Percentiles rank a stretch among this genome's conserved stretches.
Evolutionary conservation across 2,797 vertebrate species (phyloP).

Genomic region (Sebastes elongatus): DNA sequence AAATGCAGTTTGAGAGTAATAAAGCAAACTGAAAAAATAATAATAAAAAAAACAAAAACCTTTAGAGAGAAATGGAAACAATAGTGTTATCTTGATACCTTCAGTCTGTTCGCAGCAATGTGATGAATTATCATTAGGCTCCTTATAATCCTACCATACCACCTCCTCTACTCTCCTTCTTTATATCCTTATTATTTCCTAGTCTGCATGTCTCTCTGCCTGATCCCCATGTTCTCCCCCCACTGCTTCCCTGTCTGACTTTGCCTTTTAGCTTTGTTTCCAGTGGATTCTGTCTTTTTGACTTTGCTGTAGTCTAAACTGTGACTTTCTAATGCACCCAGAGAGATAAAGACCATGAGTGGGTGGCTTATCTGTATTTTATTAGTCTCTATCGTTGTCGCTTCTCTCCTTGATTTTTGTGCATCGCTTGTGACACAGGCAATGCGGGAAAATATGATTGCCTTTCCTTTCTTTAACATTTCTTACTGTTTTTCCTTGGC

Average conservation of each 20-base stretch:
- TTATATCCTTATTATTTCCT: slow-evolving; percentile 3
- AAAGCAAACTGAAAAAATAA: background rate
- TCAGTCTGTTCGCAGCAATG: slow-evolving; percentile 13
- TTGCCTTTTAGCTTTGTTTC: slow-evolving; percentile 17
- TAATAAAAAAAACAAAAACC: background rate
- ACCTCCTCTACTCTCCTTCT: background rate
- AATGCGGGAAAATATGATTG: background rate
- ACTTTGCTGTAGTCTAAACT: slow-evolving; percentile 34
- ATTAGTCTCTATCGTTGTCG: slow-evolving; percentile 13
- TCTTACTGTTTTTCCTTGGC: background rate
- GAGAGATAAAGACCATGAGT: slow-evolving; percentile 33
- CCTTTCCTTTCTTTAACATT: background rate
- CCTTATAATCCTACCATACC: slow-evolving; percentile 2
- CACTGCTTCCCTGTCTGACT: background rate
- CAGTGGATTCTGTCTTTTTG: slow-evolving; percentile 31
- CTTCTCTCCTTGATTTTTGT: slow-evolving; percentile 4
- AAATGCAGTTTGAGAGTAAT: background rate
- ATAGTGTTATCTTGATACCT: background rate
- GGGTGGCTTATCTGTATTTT: slow-evolving; percentile 42
- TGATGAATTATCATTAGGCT: slow-evolving; percentile 7
- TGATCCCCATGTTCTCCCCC: background rate
- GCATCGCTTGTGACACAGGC: slow-evolving; percentile 15
- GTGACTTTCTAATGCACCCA: slow-evolving; percentile 33
- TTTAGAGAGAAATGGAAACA: background rate
- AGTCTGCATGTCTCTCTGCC: background rate